A percentile compares a stretch with the other conserved stretches of the same genome.
Conservation (phyloP, 2,113 vertebrate species). For the Xenus cinereus region DNA sequence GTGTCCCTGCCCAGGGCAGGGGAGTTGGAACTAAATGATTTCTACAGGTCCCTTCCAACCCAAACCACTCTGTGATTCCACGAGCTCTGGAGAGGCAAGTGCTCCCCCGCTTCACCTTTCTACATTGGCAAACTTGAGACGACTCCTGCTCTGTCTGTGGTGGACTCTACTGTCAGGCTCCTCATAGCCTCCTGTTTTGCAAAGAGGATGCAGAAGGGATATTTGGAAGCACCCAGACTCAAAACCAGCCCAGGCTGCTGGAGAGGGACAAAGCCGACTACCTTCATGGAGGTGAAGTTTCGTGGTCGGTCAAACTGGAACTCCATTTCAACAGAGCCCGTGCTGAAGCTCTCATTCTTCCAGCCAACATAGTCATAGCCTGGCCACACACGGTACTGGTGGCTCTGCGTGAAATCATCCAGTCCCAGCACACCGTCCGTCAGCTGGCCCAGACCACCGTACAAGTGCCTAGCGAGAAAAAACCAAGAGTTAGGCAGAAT, state of each 20-base stretch:
- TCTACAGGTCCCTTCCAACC: not conserved
- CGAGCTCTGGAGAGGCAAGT: not conserved
- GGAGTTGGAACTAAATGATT: not conserved
- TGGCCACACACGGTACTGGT: slow-evolving; percentile 89
- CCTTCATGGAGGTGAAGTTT: slow-evolving; percentile 99
- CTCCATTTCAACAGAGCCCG: slow-evolving; percentile 87
- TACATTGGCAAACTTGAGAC: not conserved
- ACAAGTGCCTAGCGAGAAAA: slow-evolving; percentile 74
- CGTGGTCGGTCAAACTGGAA: slow-evolving; percentile 94
- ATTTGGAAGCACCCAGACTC: not conserved
- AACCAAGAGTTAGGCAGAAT: not conserved
- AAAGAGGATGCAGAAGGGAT: not conserved
- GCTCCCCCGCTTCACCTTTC: not conserved
- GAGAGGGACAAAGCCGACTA: not conserved
- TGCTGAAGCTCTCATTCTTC: slow-evolving; percentile 87
- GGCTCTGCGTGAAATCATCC: slow-evolving; percentile 93
- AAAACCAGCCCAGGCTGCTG: not conserved
- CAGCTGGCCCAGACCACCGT: slow-evolving; percentile 90
- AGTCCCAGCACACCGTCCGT: slow-evolving; percentile 92
- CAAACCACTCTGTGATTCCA: not conserved
- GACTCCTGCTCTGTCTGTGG: not conserved
- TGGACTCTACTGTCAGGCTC: not conserved
- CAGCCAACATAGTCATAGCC: slow-evolving; percentile 98
- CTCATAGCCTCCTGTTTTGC: not conserved
- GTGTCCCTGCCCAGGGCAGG: not conserved